Evolutionary conservation across 2,113 vertebrate genomes (phyloP), one percentile per base, ranked within the genome.

Genomic region (Cepphus grylle): DNA sequence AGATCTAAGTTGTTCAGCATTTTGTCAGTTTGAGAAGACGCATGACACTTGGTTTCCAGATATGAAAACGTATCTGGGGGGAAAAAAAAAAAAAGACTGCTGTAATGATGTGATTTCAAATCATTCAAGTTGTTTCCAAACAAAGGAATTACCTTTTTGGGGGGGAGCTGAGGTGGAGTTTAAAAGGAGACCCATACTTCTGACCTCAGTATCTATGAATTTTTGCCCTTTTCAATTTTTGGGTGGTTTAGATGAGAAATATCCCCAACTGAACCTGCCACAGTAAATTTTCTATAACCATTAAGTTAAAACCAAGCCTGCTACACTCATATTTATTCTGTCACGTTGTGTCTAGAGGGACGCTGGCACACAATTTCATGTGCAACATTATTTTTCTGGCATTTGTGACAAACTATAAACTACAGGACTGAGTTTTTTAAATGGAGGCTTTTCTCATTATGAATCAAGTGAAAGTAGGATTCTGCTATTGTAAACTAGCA

Each of bases 341-440:
- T 34, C 69, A 73, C 29, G 29, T 53, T 94, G 47, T 55, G 50
- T 21, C 50, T 78, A 5, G 26, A 55, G 58, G 79, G 59, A 30
- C 16, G 71, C 22, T 62, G 47, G 55, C 49, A 62, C 9, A n/a
- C 18, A 83, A 21, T 83, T 93, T 94, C 95, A 88, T 83, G 49
- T 78, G 42, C 58, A 73, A 55, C 12, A 47, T 77, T 93, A 65
- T 95, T 95, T 91, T 93, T 49, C 72, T 77, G 32, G 38, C 42
- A 76, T 55, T 88, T 90, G 30, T 93, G 70, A 70, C 89, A 92
- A 88, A 77, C 27, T 72, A 45, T 70, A 91, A 91, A 81, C 45
- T 65, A 67, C 10, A 66, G 23, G 29, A 77, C 22, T 71, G 67
- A 77, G 45, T 93, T 93, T 93, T 94, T 95, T 74, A 83, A 92